Conservation (phyloP, 1,140 invertebrate species). For the Drosophila guanche region DNA sequence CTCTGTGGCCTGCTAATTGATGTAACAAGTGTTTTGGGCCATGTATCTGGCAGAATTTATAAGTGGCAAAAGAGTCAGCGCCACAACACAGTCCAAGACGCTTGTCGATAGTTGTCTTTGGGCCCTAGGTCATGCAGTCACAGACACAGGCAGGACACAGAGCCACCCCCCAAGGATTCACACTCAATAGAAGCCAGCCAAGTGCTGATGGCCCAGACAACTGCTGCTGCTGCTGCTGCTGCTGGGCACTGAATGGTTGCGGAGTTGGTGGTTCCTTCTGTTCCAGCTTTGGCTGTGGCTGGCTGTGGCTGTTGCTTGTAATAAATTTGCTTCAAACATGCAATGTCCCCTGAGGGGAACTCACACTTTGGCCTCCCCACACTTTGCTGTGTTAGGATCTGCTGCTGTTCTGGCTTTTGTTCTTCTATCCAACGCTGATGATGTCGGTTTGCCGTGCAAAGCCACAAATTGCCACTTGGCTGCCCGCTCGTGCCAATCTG, state of each 20-base stretch:
- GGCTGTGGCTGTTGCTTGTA: conserved; percentile 72
- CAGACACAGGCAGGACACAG: conserved; percentile 5
- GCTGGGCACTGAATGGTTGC: conserved; percentile 12
- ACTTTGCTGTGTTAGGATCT: neutral
- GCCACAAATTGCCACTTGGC: conserved; percentile 81
- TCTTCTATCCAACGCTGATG: conserved; percentile 76
- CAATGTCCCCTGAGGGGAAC: conserved; percentile 75
- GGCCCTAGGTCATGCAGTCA: conserved; percentile 59
- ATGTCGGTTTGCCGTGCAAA: conserved; percentile 81
- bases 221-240: conserved; percentile 22
- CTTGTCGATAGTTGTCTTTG: conserved; percentile 74
- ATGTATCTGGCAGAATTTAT: conserved; percentile 80
- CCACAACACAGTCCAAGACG: conserved; percentile 69
- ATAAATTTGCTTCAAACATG: conserved; percentile 82
- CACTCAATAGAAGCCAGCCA: conserved; percentile 67
- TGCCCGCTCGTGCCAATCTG: conserved; percentile 79
- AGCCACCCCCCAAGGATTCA: conserved; percentile 50
- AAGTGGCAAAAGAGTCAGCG: conserved; percentile 73
- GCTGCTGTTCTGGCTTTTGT: conserved; percentile 66
- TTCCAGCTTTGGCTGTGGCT: conserved; percentile 62
- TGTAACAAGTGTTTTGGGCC: conserved; percentile 83
- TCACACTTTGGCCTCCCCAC: neutral
- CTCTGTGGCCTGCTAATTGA: conserved; percentile 79
- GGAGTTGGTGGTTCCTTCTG: conserved; percentile 4
- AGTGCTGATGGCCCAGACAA: conserved; percentile 79